Evolutionary conservation across 92 coral and sea anemone species (phyloP).

Genomic region (Phenganax marumi): DNA sequence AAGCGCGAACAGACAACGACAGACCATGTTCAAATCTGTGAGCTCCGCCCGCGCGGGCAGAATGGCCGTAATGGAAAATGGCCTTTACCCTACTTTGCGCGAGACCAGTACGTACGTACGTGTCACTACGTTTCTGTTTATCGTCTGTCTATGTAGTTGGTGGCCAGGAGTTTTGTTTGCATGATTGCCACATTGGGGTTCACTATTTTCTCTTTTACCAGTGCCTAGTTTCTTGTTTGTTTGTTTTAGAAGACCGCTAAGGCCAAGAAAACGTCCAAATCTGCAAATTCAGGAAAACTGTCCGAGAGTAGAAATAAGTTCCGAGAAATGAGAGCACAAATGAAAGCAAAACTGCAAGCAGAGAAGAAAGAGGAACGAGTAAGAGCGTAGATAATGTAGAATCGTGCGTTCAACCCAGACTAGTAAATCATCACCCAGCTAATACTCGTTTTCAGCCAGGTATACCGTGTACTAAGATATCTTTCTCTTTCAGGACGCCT

Average conservation of each 20-base stretch:
- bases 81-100: too few species aligned
- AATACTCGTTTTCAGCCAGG: too few species aligned
- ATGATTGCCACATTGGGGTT: too few species aligned
- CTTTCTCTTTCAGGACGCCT: slow-evolving; percentile 48
- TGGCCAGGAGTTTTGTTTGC: too few species aligned
- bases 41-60: too few species aligned
- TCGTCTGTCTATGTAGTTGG: too few species aligned
- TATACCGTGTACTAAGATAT: neutral
- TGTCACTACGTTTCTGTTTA: too few species aligned
- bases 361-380: slow-evolving; percentile 25
- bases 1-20: too few species aligned
- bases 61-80: too few species aligned
- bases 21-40: too few species aligned
- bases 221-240: neutral
- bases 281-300: slow-evolving; percentile 25
- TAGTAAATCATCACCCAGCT: too few species aligned
- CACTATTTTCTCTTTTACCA: neutral
- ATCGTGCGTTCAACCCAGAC: neutral
- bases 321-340: slow-evolving; percentile 84
- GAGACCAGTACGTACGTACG: too few species aligned
- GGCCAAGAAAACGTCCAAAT: slow-evolving; percentile 36
- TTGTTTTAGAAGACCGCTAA: slow-evolving; percentile 47
- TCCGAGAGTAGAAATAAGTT: slow-evolving; percentile 59
- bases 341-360: slow-evolving; percentile 63
- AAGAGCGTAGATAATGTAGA: neutral